These are phyloP conservation scores for Ispidina lecontei DNA, from an alignment of 2,797 vertebrate species.

Conservation along the genomic window DNA sequence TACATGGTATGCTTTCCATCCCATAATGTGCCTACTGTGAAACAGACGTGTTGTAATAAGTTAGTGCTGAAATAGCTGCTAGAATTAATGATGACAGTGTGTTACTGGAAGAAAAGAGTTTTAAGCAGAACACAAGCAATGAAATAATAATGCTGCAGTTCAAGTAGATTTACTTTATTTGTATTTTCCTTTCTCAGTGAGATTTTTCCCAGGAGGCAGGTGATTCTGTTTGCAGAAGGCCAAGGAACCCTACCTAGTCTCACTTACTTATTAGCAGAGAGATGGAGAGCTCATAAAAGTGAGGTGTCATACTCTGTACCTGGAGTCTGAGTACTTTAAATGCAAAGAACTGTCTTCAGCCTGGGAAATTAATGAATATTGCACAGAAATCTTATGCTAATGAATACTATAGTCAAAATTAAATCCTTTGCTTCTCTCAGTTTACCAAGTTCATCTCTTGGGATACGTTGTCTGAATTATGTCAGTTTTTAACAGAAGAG, in stretches of 20 bases:
- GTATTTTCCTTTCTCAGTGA: not conserved
- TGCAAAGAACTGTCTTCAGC: not conserved
- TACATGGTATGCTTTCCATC: not conserved
- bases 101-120: not conserved
- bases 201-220: not conserved
- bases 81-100: not conserved
- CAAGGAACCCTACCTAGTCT: not conserved
- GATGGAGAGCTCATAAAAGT: not conserved
- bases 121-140: not conserved
- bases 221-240: not conserved
- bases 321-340: not conserved
- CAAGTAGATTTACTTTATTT: not conserved
- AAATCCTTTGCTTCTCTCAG: not conserved
- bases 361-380: not conserved
- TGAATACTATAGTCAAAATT: not conserved
- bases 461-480: not conserved
- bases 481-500: not conserved
- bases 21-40: not conserved
- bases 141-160: not conserved
- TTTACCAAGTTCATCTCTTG: not conserved
- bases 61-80: not conserved
- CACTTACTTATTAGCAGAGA: not conserved
- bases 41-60: not conserved
- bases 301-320: rapidly evolving
- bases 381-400: not conserved